Evolutionary conservation across 2,113 vertebrate genomes (phyloP), one percentile per base, ranked within the genome.

Genomic region (Caranx melampygus): DNA sequence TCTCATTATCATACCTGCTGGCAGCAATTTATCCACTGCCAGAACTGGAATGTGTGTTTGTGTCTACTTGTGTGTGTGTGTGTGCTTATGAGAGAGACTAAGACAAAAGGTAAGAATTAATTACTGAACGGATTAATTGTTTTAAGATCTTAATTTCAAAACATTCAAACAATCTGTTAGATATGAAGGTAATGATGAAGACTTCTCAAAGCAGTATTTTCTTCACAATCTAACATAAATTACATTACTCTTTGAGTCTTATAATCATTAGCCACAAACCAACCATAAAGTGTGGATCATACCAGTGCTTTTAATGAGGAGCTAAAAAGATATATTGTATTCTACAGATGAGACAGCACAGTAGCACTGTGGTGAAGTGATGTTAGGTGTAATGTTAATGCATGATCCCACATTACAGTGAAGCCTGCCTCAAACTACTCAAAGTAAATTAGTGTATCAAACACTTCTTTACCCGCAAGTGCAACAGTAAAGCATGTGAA

Each of bases 1-100:
- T 59, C 59, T 85, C 49, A 79, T 86, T 84, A 82, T 11, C 82
- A 89, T 79, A 62, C 14, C 51, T 61, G 20, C 55, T 60, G 67
- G 35, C 45, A 59, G 61, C 40, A 44, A 55, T 18, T 65, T 75
- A 61, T 74, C 69, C 34, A 63, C 4, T 15, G 51, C 12, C 20
- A 58, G 26, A 10, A 6, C 14, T 37, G 54, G 47, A 74, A 70
- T 34, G 18, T 47, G 47, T 61, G n/a, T 34, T 21, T 15, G 4
- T 33, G 10, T 59, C 3, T 52, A 11, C 11, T 20, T 26, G 3
- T 42, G 3, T 65, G 8, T 42, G 5, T 59, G 3, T 52, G 9
- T 21, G 52, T 45, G 45, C 62, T 16, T 34, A 15, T 20, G 47
- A 75, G 18, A 58, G 26, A 20, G 40, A 54, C 7, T 16, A 45